These are phyloP conservation scores for Podotricha telesiphe DNA, from an alignment of 2,888 invertebrate species.

Conservation along the genomic window DNA sequence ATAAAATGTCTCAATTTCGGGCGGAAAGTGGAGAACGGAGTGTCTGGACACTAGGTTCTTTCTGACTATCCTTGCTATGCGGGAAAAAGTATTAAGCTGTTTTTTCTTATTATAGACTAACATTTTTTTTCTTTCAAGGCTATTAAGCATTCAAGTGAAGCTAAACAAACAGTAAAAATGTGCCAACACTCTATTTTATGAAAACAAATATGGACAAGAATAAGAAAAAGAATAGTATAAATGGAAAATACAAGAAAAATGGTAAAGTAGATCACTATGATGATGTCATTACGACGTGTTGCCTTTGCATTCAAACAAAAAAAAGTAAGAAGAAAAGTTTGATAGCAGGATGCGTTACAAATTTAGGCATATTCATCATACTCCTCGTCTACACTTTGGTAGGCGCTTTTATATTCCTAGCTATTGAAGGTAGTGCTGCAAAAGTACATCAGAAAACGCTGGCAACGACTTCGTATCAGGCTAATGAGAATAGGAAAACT, in stretches of 20 bases:
- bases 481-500: conserved; percentile 66
- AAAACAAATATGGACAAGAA: conserved; percentile 73
- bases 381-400: conserved; percentile 89
- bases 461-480: conserved; percentile 77
- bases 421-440: conserved; percentile 88
- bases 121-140: conserved; percentile 31
- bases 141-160: neutral
- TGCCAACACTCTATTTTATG: conserved; percentile 43
- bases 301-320: conserved; percentile 78
- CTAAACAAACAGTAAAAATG: conserved; percentile 26
- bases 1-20: too few relatives aligned
- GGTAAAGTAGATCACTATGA: conserved; percentile 72
- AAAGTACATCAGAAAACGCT: conserved; percentile 80
- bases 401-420: conserved; percentile 92
- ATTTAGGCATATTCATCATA: conserved; percentile 91
- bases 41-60: too few relatives aligned
- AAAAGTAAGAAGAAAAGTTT: conserved; percentile 77
- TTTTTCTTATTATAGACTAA: neutral
- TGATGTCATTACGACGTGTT: conserved; percentile 74
- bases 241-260: conserved; percentile 77
- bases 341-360: conserved; percentile 88
- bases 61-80: too few relatives aligned
- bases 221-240: conserved; percentile 75
- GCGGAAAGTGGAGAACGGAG: too few relatives aligned
- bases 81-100: too few relatives aligned